phyloP scores from a whole-genome alignment of 2,888 invertebrate genomes.

The Trilocha varians region DNA sequence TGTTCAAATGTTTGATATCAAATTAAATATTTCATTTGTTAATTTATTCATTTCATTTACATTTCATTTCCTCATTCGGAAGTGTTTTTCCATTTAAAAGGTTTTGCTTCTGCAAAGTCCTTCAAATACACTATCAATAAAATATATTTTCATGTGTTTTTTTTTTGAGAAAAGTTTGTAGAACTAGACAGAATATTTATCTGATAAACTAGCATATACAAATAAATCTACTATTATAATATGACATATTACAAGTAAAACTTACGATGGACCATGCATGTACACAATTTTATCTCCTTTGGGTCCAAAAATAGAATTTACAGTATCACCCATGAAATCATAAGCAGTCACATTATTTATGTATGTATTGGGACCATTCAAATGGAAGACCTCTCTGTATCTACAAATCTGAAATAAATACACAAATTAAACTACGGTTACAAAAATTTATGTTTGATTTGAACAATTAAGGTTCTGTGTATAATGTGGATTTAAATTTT shows the following conservation, averaged over 20 bases:
- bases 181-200: no score
- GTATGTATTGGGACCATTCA: slow-evolving; percentile 15
- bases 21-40: neutral
- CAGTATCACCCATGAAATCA: slow-evolving; percentile 39
- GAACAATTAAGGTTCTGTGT: no score
- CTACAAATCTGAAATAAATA: slow-evolving; percentile 47
- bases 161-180: no score
- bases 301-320: slow-evolving; percentile 29
- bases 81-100: neutral
- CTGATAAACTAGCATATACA: neutral
- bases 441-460: no score
- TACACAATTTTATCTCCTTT: slow-evolving; percentile 45
- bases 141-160: no score
- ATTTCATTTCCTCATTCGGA: neutral
- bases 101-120: neutral
- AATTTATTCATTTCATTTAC: neutral
- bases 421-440: no score
- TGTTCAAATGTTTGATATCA: slow-evolving; percentile 1
- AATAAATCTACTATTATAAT: neutral
- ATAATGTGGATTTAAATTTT: no score
- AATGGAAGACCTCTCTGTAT: slow-evolving; percentile 25
- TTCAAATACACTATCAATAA: no score
- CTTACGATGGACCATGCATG: slow-evolving; percentile 51
- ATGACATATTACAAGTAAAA: slow-evolving; percentile 13
- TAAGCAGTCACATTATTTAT: slow-evolving; percentile 25